Conservation (phyloP, 2,888 invertebrate genomes). For the Lasiommata megera region DNA sequence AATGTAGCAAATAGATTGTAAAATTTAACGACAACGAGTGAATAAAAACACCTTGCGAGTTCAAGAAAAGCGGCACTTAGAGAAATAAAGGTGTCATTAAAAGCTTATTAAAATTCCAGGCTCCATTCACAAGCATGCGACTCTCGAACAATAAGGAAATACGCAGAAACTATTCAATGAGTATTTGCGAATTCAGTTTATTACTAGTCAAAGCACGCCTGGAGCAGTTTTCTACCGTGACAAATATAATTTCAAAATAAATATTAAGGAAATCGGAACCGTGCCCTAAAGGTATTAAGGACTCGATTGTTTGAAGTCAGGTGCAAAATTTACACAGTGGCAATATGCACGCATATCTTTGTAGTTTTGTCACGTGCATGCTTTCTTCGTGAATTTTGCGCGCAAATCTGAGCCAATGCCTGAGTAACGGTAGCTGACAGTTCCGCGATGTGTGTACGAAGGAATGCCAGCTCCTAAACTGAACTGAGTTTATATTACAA, state of each 20-base stretch:
- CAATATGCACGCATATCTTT: constrained; percentile 53
- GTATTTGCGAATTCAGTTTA: constrained; percentile 69
- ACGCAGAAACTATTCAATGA: constrained; percentile 69
- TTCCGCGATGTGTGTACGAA: constrained; percentile 61
- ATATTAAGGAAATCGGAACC: constrained; percentile 46
- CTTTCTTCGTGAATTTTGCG: constrained; percentile 78
- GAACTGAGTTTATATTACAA: constrained; percentile 28
- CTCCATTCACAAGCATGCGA: constrained; percentile 67
- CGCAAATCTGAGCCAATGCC: constrained; percentile 66
- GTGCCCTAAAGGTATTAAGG: constrained; percentile 46
- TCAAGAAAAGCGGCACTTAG: constrained; percentile 11
- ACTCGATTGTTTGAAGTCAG: constrained; percentile 29
- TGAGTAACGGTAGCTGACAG: constrained; percentile 70
- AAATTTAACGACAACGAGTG: too few species aligned
- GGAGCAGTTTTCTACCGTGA: constrained; percentile 63
- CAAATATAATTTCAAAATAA: constrained; percentile 44
- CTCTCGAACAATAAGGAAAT: constrained; percentile 73
- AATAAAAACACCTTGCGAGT: too few species aligned
- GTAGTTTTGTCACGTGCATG: constrained; percentile 70
- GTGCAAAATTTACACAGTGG: constrained; percentile 36
- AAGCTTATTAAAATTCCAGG: constrained; percentile 61
- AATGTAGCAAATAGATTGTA: too few species aligned
- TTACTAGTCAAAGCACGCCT: constrained; percentile 64
- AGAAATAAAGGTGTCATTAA: constrained; percentile 35
- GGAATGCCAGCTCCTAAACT: constrained; percentile 37